Evolutionary conservation across 1,140 invertebrate species (phyloP).

Genomic region (Polyergus mexicanus): DNA sequence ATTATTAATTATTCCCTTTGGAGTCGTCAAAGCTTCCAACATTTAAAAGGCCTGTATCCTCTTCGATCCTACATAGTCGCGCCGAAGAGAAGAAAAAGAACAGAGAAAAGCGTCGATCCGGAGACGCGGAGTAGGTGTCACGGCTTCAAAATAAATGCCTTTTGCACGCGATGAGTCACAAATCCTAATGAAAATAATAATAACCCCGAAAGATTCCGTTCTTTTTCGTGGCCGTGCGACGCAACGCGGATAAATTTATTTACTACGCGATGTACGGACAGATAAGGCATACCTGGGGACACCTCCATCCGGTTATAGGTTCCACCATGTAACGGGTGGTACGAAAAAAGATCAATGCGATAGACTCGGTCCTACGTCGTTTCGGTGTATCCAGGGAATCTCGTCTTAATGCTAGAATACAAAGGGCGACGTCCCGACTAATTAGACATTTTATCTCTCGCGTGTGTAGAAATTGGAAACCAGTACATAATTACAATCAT

Average conservation of each 20-base stretch:
- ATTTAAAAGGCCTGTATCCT: background rate
- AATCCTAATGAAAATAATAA: constrained; percentile 85
- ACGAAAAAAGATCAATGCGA: constrained; percentile 57
- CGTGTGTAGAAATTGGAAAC: no score
- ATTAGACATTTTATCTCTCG: constrained; percentile 2
- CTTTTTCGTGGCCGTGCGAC: constrained; percentile 67
- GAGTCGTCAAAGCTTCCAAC: constrained; percentile 16
- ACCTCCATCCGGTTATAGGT: constrained; percentile 82
- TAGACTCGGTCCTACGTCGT: constrained; percentile 34
- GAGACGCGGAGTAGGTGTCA: constrained; percentile 61
- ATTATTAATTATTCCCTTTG: constrained; percentile 50
- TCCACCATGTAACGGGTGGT: constrained; percentile 76
- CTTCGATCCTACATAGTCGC: background rate
- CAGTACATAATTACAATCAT: background rate
- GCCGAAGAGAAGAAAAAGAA: background rate
- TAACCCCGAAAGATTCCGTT: constrained; percentile 73
- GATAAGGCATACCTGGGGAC: constrained; percentile 85
- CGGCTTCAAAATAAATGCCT: constrained; percentile 70
- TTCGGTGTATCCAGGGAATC: background rate
- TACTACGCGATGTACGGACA: constrained; percentile 81
- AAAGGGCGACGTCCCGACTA: background rate
- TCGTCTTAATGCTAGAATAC: constrained; percentile 1
- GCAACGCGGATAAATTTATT: constrained; percentile 84
- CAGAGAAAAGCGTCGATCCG: constrained; percentile 28
- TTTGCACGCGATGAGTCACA: constrained; percentile 80